phyloP scores from a whole-genome alignment of 2,113 vertebrate species.

The Plestiodon gilberti region DNA sequence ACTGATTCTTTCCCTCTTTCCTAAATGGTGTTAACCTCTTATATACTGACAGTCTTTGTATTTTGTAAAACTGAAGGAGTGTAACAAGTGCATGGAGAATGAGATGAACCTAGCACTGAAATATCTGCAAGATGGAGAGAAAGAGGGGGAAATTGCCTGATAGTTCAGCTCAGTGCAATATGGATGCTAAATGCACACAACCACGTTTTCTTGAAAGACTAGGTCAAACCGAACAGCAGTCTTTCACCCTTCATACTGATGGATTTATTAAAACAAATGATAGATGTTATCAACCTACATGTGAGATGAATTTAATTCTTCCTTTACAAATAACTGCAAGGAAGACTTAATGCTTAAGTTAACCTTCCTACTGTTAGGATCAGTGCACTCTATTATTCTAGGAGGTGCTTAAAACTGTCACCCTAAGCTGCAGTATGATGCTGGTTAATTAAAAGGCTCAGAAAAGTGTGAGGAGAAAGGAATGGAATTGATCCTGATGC shows the following conservation, averaged over 20 bases:
- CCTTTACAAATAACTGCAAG: neutral
- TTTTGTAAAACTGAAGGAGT: neutral
- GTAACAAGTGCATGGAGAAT: too few species aligned
- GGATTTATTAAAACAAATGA: conserved; percentile 13
- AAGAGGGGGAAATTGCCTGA: neutral
- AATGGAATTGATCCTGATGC: neutral
- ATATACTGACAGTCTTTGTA: neutral
- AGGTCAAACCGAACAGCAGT: neutral
- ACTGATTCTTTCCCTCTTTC: too few species aligned
- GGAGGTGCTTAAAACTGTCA: neutral
- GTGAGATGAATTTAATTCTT: neutral
- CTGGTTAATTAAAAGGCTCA: neutral
- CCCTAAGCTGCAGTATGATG: neutral
- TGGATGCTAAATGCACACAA: neutral
- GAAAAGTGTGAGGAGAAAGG: neutral
- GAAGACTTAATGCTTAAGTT: neutral
- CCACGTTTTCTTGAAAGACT: neutral
- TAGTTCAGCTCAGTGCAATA: neutral
- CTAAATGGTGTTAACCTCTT: too few species aligned
- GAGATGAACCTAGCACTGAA: neutral
- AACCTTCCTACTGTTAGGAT: neutral
- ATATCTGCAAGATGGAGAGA: neutral
- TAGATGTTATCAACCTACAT: neutral
- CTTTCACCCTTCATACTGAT: neutral
- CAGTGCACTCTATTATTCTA: neutral